Percentiles rank a stretch among this genome's conserved stretches.
Evolutionary conservation across 1,140 invertebrate species (phyloP).

Genomic region (Trichoplusia ni): DNA sequence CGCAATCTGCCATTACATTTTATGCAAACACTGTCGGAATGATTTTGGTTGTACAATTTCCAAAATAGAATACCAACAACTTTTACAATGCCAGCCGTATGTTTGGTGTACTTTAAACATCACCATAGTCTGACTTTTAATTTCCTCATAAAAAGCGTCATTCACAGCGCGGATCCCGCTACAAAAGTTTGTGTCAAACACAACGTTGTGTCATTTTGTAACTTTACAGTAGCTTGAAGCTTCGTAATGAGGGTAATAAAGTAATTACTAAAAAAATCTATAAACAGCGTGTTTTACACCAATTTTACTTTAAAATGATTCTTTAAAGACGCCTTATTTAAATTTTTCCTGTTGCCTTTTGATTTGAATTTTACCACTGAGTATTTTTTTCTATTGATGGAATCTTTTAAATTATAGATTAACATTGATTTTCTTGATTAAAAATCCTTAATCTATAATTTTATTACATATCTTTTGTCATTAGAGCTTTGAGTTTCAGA

Average conservation of each 20-base stretch:
- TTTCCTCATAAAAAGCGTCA: slow-evolving; percentile 1
- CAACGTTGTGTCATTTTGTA: not conserved
- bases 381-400: slow-evolving; percentile 23
- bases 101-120: slow-evolving; percentile 9
- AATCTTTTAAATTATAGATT: slow-evolving; percentile 16
- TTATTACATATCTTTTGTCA: no score
- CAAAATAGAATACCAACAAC: slow-evolving; percentile 41
- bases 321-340: slow-evolving; percentile 11
- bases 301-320: slow-evolving; percentile 17
- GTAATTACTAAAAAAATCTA: not conserved
- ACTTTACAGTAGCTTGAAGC: not conserved
- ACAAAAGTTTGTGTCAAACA: not conserved
- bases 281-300: slow-evolving; percentile 1
- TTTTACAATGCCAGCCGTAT: slow-evolving; percentile 17
- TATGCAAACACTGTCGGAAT: slow-evolving; percentile 55
- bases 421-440: slow-evolving; percentile 8
- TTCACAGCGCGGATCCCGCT: not conserved
- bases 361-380: slow-evolving; percentile 9
- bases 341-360: slow-evolving; percentile 11
- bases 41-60: slow-evolving; percentile 49
- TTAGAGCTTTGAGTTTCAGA: no score
- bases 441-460: no score
- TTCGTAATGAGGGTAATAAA: not conserved
- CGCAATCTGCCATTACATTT: slow-evolving; percentile 72
- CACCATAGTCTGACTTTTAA: slow-evolving; percentile 5